These are phyloP conservation scores for Coturnix japonica DNA, from an alignment of 2,113 vertebrate genomes.

Conservation along the genomic window DNA sequence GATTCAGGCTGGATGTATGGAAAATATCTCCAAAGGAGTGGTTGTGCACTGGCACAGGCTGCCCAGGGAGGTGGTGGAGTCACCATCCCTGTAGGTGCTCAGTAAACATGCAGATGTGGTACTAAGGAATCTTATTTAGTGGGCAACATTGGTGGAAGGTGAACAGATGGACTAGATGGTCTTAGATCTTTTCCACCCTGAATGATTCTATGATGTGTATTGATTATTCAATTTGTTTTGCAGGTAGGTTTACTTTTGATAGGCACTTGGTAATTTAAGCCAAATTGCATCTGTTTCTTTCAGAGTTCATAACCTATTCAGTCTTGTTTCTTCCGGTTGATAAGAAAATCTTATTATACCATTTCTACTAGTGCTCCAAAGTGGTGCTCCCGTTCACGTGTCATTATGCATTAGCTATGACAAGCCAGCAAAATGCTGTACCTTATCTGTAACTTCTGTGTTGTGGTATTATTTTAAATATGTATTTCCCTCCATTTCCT, in stretches of 20 bases:
- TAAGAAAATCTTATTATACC: conserved; percentile 12
- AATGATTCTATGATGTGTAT: no score
- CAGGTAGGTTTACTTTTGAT: neutral
- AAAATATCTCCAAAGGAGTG: no score
- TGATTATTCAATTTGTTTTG: neutral
- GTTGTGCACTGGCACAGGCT: no score
- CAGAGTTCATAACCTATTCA: neutral
- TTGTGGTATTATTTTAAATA: neutral
- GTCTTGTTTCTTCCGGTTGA: neutral
- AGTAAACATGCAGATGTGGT: no score
- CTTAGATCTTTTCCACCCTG: no score
- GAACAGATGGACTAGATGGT: no score
- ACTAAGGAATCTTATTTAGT: no score
- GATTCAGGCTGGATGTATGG: neutral
- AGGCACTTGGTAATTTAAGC: conserved; percentile 4
- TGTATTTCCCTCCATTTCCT: neutral
- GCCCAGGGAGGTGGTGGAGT: no score
- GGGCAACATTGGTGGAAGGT: no score
- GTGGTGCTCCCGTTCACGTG: neutral
- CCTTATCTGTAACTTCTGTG: neutral
- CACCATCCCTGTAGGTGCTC: no score
- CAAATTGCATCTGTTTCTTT: neutral
- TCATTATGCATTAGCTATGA: neutral
- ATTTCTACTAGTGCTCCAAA: neutral
- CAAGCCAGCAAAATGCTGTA: neutral